Evolutionary conservation across 2,888 invertebrate genomes (phyloP).

Genomic region (Phorcus lineatus): DNA sequence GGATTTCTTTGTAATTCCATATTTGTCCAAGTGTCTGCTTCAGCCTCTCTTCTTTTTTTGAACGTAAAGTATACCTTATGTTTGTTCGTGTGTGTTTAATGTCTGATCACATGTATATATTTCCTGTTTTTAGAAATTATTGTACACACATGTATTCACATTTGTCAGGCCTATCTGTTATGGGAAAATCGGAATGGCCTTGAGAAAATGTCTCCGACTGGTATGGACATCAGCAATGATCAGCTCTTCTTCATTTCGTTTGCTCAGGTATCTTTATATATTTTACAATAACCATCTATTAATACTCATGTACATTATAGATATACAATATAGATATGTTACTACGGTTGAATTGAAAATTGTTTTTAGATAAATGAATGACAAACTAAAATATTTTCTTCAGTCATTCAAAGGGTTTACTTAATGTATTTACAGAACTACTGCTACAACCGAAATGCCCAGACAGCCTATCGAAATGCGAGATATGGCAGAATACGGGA

Average conservation of each 20-base stretch:
- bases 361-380: not conserved
- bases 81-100: too few relatives aligned
- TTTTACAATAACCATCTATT: not conserved
- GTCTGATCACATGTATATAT: too few relatives aligned
- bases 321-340: too few relatives aligned
- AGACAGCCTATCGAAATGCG: conserved; percentile 43
- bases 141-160: not conserved
- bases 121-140: not conserved
- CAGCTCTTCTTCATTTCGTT: conserved; percentile 79
- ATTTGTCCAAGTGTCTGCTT: too few relatives aligned
- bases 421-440: conserved; percentile 40
- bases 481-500: conserved; percentile 43
- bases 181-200: conserved; percentile 52
- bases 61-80: too few relatives aligned
- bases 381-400: too few relatives aligned
- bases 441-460: conserved; percentile 50
- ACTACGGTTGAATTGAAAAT: too few relatives aligned
- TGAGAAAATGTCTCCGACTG: conserved; percentile 50
- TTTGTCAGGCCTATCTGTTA: conserved; percentile 56
- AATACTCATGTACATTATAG: too few relatives aligned
- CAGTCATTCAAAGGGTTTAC: too few relatives aligned
- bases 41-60: too few relatives aligned
- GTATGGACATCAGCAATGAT: conserved; percentile 69
- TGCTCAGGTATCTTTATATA: conserved; percentile 75
- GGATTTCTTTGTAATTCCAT: too few relatives aligned